Evolutionary conservation across 1,140 invertebrate genomes (phyloP).

Genomic region (Drosophila erecta): DNA sequence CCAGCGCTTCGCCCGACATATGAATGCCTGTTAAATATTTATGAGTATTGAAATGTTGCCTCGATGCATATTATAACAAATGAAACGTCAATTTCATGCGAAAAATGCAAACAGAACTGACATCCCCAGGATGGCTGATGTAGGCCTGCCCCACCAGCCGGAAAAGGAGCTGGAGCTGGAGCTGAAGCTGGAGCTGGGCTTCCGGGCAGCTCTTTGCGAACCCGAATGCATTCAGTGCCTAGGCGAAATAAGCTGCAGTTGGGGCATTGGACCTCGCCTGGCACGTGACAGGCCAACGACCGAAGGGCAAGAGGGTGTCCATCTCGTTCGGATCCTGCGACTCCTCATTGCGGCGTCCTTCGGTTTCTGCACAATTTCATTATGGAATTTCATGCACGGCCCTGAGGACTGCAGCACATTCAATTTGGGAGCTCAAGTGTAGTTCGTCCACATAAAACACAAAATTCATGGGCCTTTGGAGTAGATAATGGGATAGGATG

Average conservation of each 20-base stretch:
- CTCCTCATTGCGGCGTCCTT: slow-evolving; percentile 1
- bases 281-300: slow-evolving; percentile 21
- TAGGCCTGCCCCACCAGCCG: slow-evolving; percentile 1
- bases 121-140: slow-evolving; percentile 7
- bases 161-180: not conserved
- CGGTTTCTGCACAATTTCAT: slow-evolving; percentile 54
- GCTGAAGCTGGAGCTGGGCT: too few relatives aligned
- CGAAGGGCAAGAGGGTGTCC: slow-evolving; percentile 16
- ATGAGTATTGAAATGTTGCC: slow-evolving; percentile 75
- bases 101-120: slow-evolving; percentile 59
- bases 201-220: not conserved
- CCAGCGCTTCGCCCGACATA: slow-evolving; percentile 62
- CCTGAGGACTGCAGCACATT: slow-evolving; percentile 23
- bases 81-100: slow-evolving; percentile 73
- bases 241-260: not conserved
- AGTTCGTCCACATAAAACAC: slow-evolving; percentile 3
- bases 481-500: slow-evolving; percentile 13
- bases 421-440: slow-evolving; percentile 17
- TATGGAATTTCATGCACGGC: slow-evolving; percentile 45
- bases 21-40: slow-evolving; percentile 75
- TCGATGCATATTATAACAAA: slow-evolving; percentile 75
- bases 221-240: not conserved
- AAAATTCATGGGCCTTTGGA: slow-evolving; percentile 10
- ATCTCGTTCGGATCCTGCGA: not conserved
- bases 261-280: not conserved